Evolutionary conservation across 2,113 vertebrate genomes (phyloP).

Genomic region (Cynopterus brachyotis): DNA sequence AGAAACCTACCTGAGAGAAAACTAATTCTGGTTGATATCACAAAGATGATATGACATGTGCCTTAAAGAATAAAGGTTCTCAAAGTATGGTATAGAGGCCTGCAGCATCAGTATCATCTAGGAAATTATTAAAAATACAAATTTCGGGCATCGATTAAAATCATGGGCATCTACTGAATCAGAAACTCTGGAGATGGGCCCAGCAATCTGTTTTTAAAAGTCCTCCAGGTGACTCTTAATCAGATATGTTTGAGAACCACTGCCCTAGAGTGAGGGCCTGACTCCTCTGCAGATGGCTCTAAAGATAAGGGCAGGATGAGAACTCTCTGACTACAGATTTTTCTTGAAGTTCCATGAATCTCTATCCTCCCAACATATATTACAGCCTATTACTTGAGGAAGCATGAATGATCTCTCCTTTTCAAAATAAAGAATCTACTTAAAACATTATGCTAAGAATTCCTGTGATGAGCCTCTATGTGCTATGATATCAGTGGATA

Average conservation of each 20-base stretch:
- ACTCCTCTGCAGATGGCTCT: not conserved
- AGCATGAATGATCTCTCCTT: not conserved
- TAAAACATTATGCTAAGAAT: not conserved
- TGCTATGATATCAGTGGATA: not conserved
- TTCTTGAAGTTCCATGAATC: not conserved
- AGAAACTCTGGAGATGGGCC: not conserved
- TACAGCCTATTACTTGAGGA: not conserved
- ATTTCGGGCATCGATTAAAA: not conserved
- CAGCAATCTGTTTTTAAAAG: not conserved
- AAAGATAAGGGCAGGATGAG: not conserved
- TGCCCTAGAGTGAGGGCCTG: not conserved
- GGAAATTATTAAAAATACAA: not conserved
- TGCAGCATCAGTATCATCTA: not conserved
- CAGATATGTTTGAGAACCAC: not conserved
- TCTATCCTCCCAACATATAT: not conserved
- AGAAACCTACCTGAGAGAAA: not conserved
- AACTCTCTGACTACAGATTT: not conserved
- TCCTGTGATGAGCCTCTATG: not conserved
- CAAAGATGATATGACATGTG: not conserved
- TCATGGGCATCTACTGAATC: not conserved
- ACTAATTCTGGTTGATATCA: not conserved
- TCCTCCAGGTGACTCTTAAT: not conserved
- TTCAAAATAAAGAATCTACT: not conserved
- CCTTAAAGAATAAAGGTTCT: not conserved
- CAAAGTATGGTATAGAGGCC: not conserved